Conservation (phyloP, 2,113 vertebrate genomes). For the Mobula birostris region DNA sequence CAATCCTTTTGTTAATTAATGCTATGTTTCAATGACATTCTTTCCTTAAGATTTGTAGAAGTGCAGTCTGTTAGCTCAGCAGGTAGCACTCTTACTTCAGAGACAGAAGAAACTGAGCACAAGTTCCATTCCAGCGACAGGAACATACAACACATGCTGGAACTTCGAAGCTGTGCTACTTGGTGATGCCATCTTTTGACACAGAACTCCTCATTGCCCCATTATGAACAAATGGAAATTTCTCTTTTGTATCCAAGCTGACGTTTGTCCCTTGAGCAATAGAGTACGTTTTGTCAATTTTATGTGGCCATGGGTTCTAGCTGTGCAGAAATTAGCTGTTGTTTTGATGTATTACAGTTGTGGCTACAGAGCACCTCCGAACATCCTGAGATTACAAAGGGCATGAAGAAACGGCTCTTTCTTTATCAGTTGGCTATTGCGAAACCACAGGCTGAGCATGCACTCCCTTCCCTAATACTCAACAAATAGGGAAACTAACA, state of each 20-base stretch:
- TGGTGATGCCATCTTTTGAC: no score
- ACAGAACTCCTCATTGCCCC: no score
- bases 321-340: neutral
- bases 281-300: neutral
- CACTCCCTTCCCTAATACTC: neutral
- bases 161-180: neutral
- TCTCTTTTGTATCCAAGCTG: neutral
- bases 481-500: neutral
- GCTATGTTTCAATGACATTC: neutral
- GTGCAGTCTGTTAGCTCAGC: neutral
- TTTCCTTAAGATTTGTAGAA: neutral
- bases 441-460: no score
- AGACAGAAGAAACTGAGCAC: neutral
- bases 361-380: neutral
- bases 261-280: neutral
- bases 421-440: neutral
- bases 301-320: no score
- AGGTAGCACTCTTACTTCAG: neutral
- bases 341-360: neutral
- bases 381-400: neutral
- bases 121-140: neutral
- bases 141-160: neutral
- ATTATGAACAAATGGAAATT: no score
- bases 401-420: neutral
- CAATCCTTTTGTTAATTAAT: neutral